Evolutionary conservation across 2,888 invertebrate species (phyloP).

Genomic region (Glyphotaelius pellucidus): DNA sequence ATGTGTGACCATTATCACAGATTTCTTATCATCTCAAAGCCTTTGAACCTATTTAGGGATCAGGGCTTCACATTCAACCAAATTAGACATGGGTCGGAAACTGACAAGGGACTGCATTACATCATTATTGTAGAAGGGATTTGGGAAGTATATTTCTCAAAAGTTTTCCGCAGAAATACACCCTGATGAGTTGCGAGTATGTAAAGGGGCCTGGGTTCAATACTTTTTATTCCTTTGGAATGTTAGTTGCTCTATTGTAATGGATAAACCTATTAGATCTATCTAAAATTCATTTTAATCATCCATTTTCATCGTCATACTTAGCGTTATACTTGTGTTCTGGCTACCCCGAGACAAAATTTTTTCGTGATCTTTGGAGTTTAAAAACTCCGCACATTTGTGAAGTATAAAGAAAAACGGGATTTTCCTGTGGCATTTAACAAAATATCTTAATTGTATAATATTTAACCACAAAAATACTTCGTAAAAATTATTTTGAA

Average conservation of each 20-base stretch:
- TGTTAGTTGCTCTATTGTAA: not conserved
- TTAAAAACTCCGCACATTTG: no score
- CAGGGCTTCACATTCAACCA: not conserved
- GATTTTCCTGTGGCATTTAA: no score
- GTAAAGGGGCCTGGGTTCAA: not conserved
- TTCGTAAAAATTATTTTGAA: no score
- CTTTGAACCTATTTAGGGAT: constrained; percentile 18
- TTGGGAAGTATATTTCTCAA: constrained; percentile 11
- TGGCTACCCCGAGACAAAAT: no score
- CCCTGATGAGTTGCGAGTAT: not conserved
- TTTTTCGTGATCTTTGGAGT: no score
- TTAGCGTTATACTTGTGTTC: no score
- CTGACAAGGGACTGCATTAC: constrained; percentile 32
- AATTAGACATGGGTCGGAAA: constrained; percentile 20
- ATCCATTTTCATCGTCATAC: not conserved
- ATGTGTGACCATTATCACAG: not conserved
- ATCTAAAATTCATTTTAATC: not conserved
- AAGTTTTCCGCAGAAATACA: not conserved
- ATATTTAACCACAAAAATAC: no score
- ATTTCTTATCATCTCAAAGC: constrained; percentile 17
- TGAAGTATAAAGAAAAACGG: no score
- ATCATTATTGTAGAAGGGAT: constrained; percentile 23
- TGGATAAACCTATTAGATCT: not conserved
- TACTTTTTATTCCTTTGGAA: not conserved
- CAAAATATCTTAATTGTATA: no score